Conservation (phyloP, 2,797 vertebrate genomes). For the Denticeps clupeoides region DNA sequence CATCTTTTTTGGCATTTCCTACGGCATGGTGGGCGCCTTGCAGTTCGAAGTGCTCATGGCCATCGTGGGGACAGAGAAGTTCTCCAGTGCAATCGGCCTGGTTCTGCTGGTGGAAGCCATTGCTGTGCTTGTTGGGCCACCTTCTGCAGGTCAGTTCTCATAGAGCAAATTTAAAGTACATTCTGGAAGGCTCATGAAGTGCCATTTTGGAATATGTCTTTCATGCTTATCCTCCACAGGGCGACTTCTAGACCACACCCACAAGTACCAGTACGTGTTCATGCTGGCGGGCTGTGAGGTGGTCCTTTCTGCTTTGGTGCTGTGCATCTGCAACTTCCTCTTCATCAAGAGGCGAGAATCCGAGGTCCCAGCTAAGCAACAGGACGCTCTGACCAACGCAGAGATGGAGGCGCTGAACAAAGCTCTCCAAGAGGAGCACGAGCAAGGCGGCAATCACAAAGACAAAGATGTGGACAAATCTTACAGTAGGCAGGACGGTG, state of each 20-base stretch:
- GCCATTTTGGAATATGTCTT: not conserved
- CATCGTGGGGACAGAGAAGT: conserved; percentile 83
- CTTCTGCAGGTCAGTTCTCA: conserved; percentile 70
- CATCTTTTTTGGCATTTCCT: conserved; percentile 92
- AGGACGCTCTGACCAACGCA: conserved; percentile 28
- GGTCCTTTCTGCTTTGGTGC: conserved; percentile 64
- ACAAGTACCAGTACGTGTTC: conserved; percentile 81
- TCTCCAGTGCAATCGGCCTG: conserved; percentile 89
- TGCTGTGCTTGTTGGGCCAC: conserved; percentile 85
- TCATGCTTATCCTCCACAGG: conserved; percentile 43
- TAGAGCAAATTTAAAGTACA: not conserved
- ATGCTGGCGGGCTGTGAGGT: conserved; percentile 81
- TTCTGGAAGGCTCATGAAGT: not conserved
- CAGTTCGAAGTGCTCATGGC: conserved; percentile 97
- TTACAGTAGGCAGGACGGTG: conserved; percentile 38
- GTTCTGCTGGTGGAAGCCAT: conserved; percentile 86
- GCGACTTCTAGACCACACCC: conserved; percentile 71
- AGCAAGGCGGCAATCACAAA: conserved; percentile 29
- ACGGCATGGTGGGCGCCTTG: conserved; percentile 94
- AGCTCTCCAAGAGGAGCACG: conserved; percentile 32
- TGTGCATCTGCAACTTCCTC: conserved; percentile 69
- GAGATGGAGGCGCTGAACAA: conserved; percentile 55
- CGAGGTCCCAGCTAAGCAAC: conserved; percentile 42
- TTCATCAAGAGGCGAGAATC: conserved; percentile 60
- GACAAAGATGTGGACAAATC: conserved; percentile 24